phyloP scores from a whole-genome alignment of 2,113 vertebrate genomes.

The Symphodus melops region DNA sequence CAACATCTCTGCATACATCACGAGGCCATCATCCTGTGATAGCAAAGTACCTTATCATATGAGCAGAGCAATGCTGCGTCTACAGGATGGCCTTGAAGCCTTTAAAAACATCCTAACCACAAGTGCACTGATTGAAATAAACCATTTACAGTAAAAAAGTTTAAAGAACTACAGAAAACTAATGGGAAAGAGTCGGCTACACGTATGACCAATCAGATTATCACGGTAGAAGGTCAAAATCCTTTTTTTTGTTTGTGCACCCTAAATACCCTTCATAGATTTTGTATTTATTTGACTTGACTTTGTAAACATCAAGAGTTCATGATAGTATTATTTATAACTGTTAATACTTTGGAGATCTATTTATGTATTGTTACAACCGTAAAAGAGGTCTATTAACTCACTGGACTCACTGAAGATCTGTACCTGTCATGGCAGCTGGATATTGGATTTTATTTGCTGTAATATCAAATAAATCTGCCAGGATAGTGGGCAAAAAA shows the following conservation, averaged over 20 bases:
- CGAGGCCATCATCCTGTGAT: conserved; percentile 36
- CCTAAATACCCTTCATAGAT: conserved; percentile 13
- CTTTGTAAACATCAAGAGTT: background rate
- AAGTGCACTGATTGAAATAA: conserved; percentile 60
- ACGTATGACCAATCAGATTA: conserved; percentile 12
- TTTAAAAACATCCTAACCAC: conserved; percentile 43
- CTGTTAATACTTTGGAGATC: conserved; percentile 22
- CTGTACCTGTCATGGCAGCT: conserved; percentile 50
- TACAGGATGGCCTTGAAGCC: conserved; percentile 32
- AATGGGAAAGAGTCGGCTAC: conserved; percentile 26
- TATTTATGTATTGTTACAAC: conserved; percentile 59
- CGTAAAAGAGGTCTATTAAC: conserved; percentile 15
- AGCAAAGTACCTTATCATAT: conserved; percentile 49
- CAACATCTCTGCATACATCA: conserved; percentile 36
- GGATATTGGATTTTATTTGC: conserved; percentile 54
- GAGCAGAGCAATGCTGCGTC: conserved; percentile 7
- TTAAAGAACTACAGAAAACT: conserved; percentile 45
- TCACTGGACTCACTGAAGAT: conserved; percentile 30
- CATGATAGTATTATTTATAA: conserved; percentile 40
- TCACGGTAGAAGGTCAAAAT: conserved; percentile 23
- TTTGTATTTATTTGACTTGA: conserved; percentile 40
- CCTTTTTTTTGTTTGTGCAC: conserved; percentile 20
- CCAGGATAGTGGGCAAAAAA: conserved; percentile 44
- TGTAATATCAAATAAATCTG: conserved; percentile 77
- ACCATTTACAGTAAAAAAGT: background rate